phyloP scores from a whole-genome alignment of 1,140 invertebrate genomes.

The Micrasema longulum region DNA sequence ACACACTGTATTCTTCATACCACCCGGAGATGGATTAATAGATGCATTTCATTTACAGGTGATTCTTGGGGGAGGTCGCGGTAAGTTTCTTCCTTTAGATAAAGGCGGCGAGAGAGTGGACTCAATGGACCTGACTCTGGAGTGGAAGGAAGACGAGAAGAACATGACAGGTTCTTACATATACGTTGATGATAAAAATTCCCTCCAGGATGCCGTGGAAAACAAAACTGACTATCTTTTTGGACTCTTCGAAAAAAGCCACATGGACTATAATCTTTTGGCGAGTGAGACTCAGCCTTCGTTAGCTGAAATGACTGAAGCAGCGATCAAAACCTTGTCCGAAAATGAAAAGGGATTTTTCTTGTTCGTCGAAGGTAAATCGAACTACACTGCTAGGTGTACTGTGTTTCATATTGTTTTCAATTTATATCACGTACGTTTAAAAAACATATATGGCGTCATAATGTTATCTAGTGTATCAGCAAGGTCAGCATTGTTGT shows the following conservation, averaged over 20 bases:
- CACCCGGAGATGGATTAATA: too few species aligned
- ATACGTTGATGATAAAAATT: slow-evolving; percentile 55
- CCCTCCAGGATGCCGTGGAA: slow-evolving; percentile 56
- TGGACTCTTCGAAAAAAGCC: slow-evolving; percentile 70
- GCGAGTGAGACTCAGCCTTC: slow-evolving; percentile 70
- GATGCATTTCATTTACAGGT: slow-evolving; percentile 59
- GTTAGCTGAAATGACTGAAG: slow-evolving; percentile 83
- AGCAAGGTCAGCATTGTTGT: too few species aligned
- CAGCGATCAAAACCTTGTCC: slow-evolving; percentile 80
- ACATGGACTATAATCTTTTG: slow-evolving; percentile 69
- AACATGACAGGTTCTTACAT: slow-evolving; percentile 57
- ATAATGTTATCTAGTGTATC: too few species aligned
- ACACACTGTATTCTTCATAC: too few species aligned
- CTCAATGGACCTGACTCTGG: slow-evolving; percentile 63
- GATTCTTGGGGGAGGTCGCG: slow-evolving; percentile 67
- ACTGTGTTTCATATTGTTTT: too few species aligned
- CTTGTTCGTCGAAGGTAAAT: slow-evolving; percentile 76
- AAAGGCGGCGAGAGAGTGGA: slow-evolving; percentile 64
- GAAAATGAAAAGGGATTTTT: slow-evolving; percentile 78
- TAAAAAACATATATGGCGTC: too few species aligned
- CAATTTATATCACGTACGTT: too few species aligned
- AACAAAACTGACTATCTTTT: slow-evolving; percentile 64
- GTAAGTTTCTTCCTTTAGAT: slow-evolving; percentile 62
- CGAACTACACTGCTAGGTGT: too few species aligned
- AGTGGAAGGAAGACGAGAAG: slow-evolving; percentile 66